These are phyloP conservation scores for Cottus gobio DNA, from an alignment of 2,113 vertebrate genomes.

Conservation along the genomic window DNA sequence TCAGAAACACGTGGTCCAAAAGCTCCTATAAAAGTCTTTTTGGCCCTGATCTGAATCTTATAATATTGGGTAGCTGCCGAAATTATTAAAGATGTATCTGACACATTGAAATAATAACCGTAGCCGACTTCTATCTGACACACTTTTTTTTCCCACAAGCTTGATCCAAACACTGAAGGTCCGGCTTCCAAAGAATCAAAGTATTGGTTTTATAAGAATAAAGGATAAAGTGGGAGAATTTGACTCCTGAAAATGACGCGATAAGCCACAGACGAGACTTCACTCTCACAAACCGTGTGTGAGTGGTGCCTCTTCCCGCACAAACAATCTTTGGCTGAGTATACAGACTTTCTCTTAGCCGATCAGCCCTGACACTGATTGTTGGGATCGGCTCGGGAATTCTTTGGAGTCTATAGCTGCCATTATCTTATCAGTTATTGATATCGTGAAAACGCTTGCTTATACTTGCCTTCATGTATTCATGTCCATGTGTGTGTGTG, in stretches of 20 bases:
- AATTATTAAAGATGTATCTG: not conserved
- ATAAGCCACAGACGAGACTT: not conserved
- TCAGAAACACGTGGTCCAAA: slow-evolving; percentile 1
- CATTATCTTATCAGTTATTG: not conserved
- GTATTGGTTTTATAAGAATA: not conserved
- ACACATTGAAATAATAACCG: not conserved
- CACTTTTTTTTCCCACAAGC: not conserved
- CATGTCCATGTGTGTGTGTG: not conserved
- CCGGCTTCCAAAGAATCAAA: not conserved
- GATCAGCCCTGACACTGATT: not conserved
- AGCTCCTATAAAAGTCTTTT: not conserved
- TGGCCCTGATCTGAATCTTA: not conserved
- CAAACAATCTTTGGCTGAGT: not conserved
- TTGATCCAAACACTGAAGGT: not conserved
- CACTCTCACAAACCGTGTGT: not conserved
- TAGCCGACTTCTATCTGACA: not conserved
- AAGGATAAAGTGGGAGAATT: not conserved
- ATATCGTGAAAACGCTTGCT: not conserved
- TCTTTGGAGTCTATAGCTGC: not conserved
- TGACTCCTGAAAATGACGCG: not conserved
- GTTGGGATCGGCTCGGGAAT: not conserved
- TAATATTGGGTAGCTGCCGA: not conserved
- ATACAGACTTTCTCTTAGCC: not conserved
- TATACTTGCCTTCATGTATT: not conserved
- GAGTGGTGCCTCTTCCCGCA: not conserved